Base-by-base conservation (phyloP, 2,888 invertebrate genomes). In the Leptogaster cylindrica region DNA sequence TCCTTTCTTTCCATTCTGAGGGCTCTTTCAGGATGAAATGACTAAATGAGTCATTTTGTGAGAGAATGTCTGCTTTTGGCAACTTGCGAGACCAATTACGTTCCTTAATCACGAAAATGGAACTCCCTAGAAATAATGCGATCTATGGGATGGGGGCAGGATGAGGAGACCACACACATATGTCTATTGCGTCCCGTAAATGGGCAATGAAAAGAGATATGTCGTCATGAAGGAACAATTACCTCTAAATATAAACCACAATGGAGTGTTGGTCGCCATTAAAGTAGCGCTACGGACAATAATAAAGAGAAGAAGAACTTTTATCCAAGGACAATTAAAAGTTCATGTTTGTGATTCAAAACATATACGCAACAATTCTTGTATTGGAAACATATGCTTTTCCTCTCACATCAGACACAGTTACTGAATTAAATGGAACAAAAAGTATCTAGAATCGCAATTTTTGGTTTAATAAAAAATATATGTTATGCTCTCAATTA, bases 21-120 rank as follows among this genome's bases (percentile, higher is more conserved):
- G 20, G 20, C 27, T 61, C 61, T 61, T 44, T 61, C 16, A 44
- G 61, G 61, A 61, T 44, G 44, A 61, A 61, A 61, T 61, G 61
- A 61, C 61, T 61, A 61, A 61, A 61, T 41, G 61, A 61, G 61
- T 61, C 61, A 44, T 27, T 61, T 61, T 61, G 61, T 41, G 44
- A 27, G 41, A 28, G 44, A 23, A 27, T 41, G 41, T 61, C 61
- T 61, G 61, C 61, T 61, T 61, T 44, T 61, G 61, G 61, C 61
- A 61, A 61, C 61, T 61, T 61, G 44, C 61, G 44, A 28, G 61
- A 61, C 61, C 61, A 61, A 61, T 61, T 61, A 61, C 61, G 61
- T 61, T 44, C 61, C 28, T 61, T 61, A 61, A 61, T 61, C 61
- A 61, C 44, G 44, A 61, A 61, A 61, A 61, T 61, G 41, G 61